Evolutionary conservation across 2,797 vertebrate genomes (phyloP), one percentile per base, ranked within the genome.

Genomic region (Bradypus variegatus): DNA sequence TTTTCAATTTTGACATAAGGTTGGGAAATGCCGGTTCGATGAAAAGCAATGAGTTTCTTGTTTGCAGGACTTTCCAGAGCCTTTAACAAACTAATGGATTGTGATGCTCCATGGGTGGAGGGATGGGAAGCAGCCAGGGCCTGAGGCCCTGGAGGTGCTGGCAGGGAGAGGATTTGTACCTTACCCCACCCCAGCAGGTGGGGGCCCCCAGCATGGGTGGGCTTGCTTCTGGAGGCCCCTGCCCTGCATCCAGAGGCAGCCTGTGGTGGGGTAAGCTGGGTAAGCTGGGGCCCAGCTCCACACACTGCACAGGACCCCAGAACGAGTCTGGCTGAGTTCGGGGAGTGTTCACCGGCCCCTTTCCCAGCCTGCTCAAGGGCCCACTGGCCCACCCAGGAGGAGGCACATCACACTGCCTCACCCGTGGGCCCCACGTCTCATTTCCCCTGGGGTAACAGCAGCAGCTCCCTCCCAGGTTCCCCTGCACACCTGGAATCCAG

Each of bases 101-200:
- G 2, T 45, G 48, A 78, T 31, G 75, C 55, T 70, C 48, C 41
- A 1, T 33, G 69, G 69, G 53, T 15, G 8, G 16, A 65, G 27
- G 69, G 27, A 38, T 14, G 36, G 82, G 53, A 48, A 64, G 80
- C 60, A 50, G 55, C 19, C 6, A 2, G 75, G 41, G 33, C 41
- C 41, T 29, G 69, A 89, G 45, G 73, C 16, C 23, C 19, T 45
- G 7, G 60, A 50, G 33, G 11, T 29, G 67, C 67, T 12, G 18
- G 41, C 10, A 27, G 48, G 45, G 38, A 31, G 23, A 91, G 23
- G 33, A 50, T 31, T 31, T 15, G 36, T 16, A 27, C 7, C 50
- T 12, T 14, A 6, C 16, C 31, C 31, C 29, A 1, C 13, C 6
- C 15, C 9, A 13, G 78, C 0, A 0, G 12, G 29, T 1, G 29